Percentiles rank a stretch among this genome's conserved stretches.
Evolutionary conservation across 2,113 vertebrate genomes (phyloP).

Genomic region (Spilogale gracilis): DNA sequence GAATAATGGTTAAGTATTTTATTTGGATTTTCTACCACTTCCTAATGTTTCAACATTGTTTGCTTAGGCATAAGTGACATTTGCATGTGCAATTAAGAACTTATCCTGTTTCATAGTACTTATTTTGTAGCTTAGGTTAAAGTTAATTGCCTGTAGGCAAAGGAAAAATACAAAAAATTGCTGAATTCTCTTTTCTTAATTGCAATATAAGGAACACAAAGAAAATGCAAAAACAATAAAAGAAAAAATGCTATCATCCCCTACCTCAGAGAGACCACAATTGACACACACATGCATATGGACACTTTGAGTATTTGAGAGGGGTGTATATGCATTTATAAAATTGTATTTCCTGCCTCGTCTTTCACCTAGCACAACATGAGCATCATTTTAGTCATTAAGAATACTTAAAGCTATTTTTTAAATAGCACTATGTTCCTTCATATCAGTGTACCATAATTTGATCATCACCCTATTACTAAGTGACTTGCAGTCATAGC

Average conservation of each 20-base stretch:
- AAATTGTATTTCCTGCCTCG: neutral
- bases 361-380: neutral
- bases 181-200: neutral
- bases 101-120: neutral
- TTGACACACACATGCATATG: neutral
- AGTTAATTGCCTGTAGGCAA: neutral
- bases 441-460: neutral
- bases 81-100: neutral
- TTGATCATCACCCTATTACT: neutral
- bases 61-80: neutral
- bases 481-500: neutral
- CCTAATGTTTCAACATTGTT: neutral
- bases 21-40: neutral
- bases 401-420: neutral
- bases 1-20: neutral
- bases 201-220: neutral
- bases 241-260: neutral
- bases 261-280: neutral
- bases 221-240: neutral
- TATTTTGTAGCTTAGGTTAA: slow-evolving; percentile 10
- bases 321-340: neutral
- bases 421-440: neutral
- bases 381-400: neutral
- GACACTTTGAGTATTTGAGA: neutral
- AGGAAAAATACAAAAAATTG: neutral